phyloP scores from a whole-genome alignment of 2,888 invertebrate genomes.

The Lepidocyrtinus sp. region DNA sequence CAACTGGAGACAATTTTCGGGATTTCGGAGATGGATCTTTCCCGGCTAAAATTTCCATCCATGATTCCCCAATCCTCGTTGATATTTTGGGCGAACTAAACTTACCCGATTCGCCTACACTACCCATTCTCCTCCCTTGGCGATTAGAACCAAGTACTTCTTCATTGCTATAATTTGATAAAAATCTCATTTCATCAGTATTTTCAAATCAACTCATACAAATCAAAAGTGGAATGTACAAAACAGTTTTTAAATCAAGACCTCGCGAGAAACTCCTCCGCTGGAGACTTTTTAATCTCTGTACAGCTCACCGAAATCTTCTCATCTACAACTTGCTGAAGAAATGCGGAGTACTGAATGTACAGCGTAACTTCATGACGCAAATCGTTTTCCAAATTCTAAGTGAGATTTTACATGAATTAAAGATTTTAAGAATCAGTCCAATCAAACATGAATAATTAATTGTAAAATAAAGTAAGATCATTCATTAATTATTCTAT shows the following conservation, averaged over 20 bases:
- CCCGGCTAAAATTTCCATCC: constrained; percentile 69
- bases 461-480: too few relatives aligned
- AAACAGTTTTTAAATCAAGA: constrained; percentile 11
- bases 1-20: constrained; percentile 64
- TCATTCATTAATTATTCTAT: too few relatives aligned
- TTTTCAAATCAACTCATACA: constrained; percentile 10
- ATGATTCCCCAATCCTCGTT: constrained; percentile 67
- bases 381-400: constrained; percentile 66
- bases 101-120: constrained; percentile 42
- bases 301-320: constrained; percentile 68
- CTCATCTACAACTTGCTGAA: constrained; percentile 69
- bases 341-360: constrained; percentile 69
- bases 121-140: constrained; percentile 65
- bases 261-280: constrained; percentile 49
- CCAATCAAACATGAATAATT: constrained; percentile 16
- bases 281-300: constrained; percentile 51
- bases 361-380: constrained; percentile 67
- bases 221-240: neutral
- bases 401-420: too few relatives aligned
- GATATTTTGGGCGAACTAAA: constrained; percentile 60
- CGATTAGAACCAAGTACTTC: constrained; percentile 44
- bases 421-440: too few relatives aligned
- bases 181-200: neutral
- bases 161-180: constrained; percentile 30
- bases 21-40: constrained; percentile 69